Base-by-base conservation (phyloP, 2,888 invertebrate genomes). In the Latheticus oryzae region DNA sequence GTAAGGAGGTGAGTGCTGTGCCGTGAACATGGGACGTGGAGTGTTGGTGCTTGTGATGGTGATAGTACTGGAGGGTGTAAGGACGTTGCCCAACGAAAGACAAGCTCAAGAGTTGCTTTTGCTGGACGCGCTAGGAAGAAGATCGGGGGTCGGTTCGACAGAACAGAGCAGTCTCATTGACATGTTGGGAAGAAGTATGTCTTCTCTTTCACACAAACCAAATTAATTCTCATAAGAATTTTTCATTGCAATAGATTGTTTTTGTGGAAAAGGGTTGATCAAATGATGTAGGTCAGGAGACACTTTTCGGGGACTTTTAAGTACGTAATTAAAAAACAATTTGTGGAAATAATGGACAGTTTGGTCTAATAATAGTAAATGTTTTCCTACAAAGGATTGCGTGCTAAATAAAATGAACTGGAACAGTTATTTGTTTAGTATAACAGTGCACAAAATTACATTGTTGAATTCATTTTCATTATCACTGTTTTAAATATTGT, bases 141-240 rank as follows among this genome's bases (percentile, higher is more conserved):
- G 89, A 64, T 83, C 83, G 3, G 81, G 84, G 5, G 79, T 84
- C 56, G 81, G 83, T 8, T 78, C 79, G 15, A 75, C 80, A 11
- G 84, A 84, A 51, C 86, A 90, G 68, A 85, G 87, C 68, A 88
- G 89, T 38, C 86, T 93, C 61, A 89, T 92, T 84, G 91, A 92
- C 76, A 87, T 92, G 82, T 81, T 93, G 71, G 90, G 91, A 60
- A 87, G 91, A 86, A 92, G 92, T 92, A 85, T 81, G 87, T 74
- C 32, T 15, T 35, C n/a, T 9, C 24, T 23, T 24, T 24, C 7
- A 24, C 21, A 19, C 21, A 28, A 28, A 5, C 3, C n/a, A n/a
- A n/a, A 17, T 15, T 11, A 11, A 30, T 45, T 45, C 45, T 45
- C 43, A 43, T 8, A 30, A 30, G 43, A 17, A 42, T 42, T 42